Percentiles rank a stretch among this genome's conserved stretches.
These are phyloP conservation scores for Coccyzus lansbergi DNA, from an alignment of 2,797 vertebrate genomes.

Conservation along the genomic window DNA sequence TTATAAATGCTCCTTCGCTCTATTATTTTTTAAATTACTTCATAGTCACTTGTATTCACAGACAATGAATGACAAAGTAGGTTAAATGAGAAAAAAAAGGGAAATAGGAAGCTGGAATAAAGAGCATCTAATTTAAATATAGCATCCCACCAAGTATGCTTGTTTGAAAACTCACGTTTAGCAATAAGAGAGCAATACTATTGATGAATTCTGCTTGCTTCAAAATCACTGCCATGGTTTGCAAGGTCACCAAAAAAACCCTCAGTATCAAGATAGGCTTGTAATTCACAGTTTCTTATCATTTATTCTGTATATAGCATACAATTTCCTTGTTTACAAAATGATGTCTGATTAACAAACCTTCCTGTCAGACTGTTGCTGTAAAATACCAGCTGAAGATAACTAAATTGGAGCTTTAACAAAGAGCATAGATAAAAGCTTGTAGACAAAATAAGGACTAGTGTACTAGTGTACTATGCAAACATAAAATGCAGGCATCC, in stretches of 20 bases:
- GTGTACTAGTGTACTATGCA: not conserved
- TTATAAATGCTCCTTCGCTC: not conserved
- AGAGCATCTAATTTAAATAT: not conserved
- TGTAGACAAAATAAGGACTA: conserved; percentile 1
- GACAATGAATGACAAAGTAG: not conserved
- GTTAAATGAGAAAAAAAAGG: not conserved
- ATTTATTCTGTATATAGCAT: conserved; percentile 3
- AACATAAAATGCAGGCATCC: not conserved
- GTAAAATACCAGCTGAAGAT: conserved; percentile 25
- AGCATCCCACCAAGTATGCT: not conserved
- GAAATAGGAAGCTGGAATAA: not conserved
- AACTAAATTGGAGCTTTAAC: conserved; percentile 25
- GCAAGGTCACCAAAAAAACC: not conserved
- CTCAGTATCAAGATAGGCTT: not conserved
- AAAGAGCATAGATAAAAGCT: conserved; percentile 7
- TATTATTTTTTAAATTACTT: not conserved
- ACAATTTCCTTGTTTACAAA: conserved; percentile 55
- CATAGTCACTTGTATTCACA: not conserved
- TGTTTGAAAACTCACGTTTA: not conserved
- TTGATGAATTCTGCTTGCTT: not conserved
- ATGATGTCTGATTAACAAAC: conserved; percentile 26
- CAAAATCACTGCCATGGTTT: not conserved
- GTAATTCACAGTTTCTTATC: not conserved
- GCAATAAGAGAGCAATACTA: not conserved
- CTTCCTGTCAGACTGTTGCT: not conserved